Conservation (phyloP, 2,797 vertebrate genomes). For the Clarias fuscus region DNA sequence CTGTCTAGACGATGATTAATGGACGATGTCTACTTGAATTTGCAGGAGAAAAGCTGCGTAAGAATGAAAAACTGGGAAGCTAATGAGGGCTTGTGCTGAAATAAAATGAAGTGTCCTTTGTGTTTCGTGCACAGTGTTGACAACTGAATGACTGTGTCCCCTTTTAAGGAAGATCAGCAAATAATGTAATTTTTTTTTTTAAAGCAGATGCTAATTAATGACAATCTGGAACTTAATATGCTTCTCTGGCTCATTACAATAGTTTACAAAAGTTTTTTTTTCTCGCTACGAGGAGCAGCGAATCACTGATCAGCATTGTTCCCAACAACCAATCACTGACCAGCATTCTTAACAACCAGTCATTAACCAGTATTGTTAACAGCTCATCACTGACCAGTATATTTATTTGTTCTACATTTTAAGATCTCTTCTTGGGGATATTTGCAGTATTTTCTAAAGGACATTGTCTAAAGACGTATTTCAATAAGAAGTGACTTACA, state of each 20-base stretch:
- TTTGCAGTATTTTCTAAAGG: neutral
- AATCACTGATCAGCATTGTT: neutral
- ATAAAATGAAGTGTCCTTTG: conserved; percentile 14
- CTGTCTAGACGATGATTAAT: conserved; percentile 47
- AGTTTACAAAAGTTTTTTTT: no score
- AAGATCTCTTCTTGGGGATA: neutral
- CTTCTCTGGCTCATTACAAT: neutral
- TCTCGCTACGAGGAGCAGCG: no score
- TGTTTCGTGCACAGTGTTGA: conserved; percentile 12
- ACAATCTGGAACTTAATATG: neutral
- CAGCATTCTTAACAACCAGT: neutral
- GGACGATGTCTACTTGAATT: conserved; percentile 36
- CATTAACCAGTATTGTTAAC: neutral
- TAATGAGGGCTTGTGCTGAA: conserved; percentile 34
- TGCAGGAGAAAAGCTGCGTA: conserved; percentile 25
- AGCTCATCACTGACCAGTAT: neutral
- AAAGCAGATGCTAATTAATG: neutral
- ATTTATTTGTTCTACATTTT: neutral
- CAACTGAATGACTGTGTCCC: conserved; percentile 8
- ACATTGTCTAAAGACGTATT: neutral
- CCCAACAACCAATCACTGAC: neutral
- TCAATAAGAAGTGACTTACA: neutral
- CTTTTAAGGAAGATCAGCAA: neutral
- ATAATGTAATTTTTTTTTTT: neutral
- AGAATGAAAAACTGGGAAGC: conserved; percentile 26